Evolutionary conservation across 2,888 invertebrate genomes (phyloP).

Genomic region (Mimumesa dahlbomi): DNA sequence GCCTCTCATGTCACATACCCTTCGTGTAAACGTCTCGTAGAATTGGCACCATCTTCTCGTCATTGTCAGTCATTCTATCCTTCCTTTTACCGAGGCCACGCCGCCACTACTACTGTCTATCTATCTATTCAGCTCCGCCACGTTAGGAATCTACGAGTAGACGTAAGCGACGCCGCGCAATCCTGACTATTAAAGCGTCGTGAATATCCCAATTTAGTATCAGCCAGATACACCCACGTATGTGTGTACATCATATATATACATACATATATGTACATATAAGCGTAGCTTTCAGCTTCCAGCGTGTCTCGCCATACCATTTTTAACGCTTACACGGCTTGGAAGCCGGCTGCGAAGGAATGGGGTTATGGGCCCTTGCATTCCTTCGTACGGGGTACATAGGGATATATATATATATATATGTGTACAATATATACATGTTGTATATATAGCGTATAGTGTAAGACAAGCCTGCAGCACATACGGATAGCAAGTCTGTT

Average conservation of each 20-base stretch:
- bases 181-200: constrained; percentile 57
- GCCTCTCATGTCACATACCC: constrained; percentile 33
- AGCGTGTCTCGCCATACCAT: constrained; percentile 26
- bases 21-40: constrained; percentile 58
- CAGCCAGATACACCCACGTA: constrained; percentile 16
- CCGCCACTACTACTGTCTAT: too few species aligned
- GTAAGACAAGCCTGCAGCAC: not conserved
- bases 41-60: constrained; percentile 59
- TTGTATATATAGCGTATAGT: too few species aligned
- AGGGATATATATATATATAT: too few species aligned
- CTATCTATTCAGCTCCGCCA: too few species aligned
- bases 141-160: constrained; percentile 15
- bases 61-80: constrained; percentile 30
- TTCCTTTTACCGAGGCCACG: too few species aligned
- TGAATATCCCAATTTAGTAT: constrained; percentile 61
- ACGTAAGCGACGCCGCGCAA: constrained; percentile 26
- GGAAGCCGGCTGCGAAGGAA: constrained; percentile 30
- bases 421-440: too few species aligned
- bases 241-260: too few species aligned
- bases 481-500: not conserved
- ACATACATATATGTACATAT: constrained; percentile 2
- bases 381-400: constrained; percentile 6
- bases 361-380: constrained; percentile 26
- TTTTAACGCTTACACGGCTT: constrained; percentile 29
- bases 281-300: constrained; percentile 25